phyloP scores from a whole-genome alignment of 2,113 vertebrate species.

The Pionites leucogaster region DNA sequence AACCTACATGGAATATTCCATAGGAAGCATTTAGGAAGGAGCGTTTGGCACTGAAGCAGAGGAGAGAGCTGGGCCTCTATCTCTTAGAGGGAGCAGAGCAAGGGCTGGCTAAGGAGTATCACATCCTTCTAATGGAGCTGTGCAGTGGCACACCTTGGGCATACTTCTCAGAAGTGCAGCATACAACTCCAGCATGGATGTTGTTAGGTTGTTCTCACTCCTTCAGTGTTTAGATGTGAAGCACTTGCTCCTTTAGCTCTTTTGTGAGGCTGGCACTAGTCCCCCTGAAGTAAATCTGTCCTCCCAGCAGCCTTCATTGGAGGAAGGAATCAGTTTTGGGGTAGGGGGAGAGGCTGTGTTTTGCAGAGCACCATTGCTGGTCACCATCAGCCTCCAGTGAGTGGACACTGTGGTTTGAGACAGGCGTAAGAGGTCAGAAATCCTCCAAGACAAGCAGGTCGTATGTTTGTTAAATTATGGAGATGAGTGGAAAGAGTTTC shows the following conservation, averaged over 20 bases:
- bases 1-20: constrained; percentile 24
- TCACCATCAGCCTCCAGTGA: background rate
- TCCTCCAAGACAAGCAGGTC: background rate
- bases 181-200: rapidly evolving
- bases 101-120: background rate
- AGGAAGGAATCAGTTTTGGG: background rate
- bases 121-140: background rate
- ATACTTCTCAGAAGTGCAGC: rapidly evolving
- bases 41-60: background rate
- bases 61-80: background rate
- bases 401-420: background rate
- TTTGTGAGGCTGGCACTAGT: background rate
- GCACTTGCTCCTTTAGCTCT: background rate
- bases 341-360: rapidly evolving
- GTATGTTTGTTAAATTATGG: background rate
- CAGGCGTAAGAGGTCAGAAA: background rate
- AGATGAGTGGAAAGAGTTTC: background rate
- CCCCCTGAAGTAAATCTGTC: background rate
- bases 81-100: background rate
- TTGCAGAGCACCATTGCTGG: background rate
- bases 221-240: background rate
- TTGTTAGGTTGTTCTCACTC: background rate
- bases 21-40: background rate
- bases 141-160: background rate
- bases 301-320: rapidly evolving